A percentile compares a stretch with the other conserved stretches of the same genome.
Conservation (phyloP, 2,888 invertebrate genomes). For the Dyspetes luteomarginatus region DNA sequence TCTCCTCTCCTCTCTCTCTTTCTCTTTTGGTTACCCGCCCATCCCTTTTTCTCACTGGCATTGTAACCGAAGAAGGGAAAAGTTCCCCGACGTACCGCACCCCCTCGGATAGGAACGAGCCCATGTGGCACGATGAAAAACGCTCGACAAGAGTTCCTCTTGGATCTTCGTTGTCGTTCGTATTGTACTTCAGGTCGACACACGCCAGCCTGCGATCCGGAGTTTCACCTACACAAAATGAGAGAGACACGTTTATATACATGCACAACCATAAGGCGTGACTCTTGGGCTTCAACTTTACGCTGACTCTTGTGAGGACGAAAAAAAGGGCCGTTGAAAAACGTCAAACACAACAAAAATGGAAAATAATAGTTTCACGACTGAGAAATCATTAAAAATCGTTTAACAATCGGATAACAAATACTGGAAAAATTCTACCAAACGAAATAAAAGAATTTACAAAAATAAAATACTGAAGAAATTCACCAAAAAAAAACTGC, state of each 20-base stretch:
- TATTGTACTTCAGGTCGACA: no score
- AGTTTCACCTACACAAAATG: slow-evolving; percentile 14
- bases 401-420: no score
- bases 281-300: not conserved
- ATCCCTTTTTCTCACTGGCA: slow-evolving; percentile 46
- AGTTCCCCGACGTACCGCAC: slow-evolving; percentile 44
- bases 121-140: slow-evolving; percentile 52
- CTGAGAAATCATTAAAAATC: no score
- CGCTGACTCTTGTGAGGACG: no score
- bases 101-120: slow-evolving; percentile 14
- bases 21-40: slow-evolving; percentile 20
- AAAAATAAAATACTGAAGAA: no score
- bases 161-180: slow-evolving; percentile 11
- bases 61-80: slow-evolving; percentile 66
- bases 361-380: not conserved
- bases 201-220: not conserved
- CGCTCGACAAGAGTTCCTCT: slow-evolving; percentile 22
- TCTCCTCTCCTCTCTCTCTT: slow-evolving; percentile 27
- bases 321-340: no score
- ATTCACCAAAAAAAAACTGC: no score
- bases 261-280: slow-evolving; percentile 33
- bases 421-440: no score
- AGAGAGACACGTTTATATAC: not conserved
- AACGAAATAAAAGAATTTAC: no score
- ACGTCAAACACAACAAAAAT: no score